Conservation (phyloP, 92 coral and sea anemone genomes). For the Epizoanthus ramosus region DNA sequence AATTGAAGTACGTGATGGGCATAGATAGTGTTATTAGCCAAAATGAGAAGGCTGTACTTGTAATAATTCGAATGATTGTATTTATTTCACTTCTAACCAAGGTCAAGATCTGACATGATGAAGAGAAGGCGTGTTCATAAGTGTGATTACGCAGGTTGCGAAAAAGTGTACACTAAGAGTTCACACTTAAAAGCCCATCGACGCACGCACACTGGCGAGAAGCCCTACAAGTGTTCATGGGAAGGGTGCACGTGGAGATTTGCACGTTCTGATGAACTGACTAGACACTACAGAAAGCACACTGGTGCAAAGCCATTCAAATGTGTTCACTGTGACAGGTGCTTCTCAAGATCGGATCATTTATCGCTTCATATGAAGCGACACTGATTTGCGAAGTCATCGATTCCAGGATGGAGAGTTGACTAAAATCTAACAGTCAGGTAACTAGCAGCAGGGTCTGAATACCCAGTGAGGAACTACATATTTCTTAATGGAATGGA, state of each 20-base stretch:
- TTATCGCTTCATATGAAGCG: constrained; percentile 99
- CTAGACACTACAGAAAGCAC: constrained; percentile 99
- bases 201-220: constrained; percentile 98
- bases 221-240: constrained; percentile 99
- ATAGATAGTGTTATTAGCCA: too few relatives aligned
- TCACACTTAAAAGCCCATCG: constrained; percentile 99
- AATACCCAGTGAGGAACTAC: constrained; percentile 15
- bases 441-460: constrained; percentile 5
- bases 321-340: constrained; percentile 96
- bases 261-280: constrained; percentile 99
- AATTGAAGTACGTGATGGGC: too few relatives aligned
- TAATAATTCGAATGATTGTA: background rate
- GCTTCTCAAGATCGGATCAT: constrained; percentile 99
- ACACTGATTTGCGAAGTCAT: constrained; percentile 61
- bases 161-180: constrained; percentile 98
- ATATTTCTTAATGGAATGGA: constrained; percentile 8
- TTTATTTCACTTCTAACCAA: constrained; percentile 10
- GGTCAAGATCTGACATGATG: constrained; percentile 76
- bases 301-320: constrained; percentile 99
- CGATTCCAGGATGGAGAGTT: constrained; percentile 24
- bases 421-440: background rate
- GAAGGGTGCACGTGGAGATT: constrained; percentile 99
- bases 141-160: constrained; percentile 99
- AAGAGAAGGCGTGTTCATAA: constrained; percentile 92
- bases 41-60: background rate